Base-by-base conservation (phyloP, 2,888 invertebrate genomes). In the Catocala sponsa region DNA sequence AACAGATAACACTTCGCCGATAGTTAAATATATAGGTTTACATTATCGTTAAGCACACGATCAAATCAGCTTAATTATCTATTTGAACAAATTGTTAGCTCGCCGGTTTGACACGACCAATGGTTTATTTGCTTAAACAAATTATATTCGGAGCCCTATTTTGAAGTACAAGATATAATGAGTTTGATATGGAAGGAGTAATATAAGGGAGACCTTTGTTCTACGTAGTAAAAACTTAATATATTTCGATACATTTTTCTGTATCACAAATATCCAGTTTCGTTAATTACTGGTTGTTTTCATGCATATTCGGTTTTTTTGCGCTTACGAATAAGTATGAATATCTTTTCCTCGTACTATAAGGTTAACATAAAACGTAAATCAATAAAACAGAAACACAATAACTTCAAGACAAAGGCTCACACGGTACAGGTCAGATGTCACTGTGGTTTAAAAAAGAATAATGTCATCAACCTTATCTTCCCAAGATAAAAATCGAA, bases 401-500 rank as follows among this genome's bases (percentile, higher is more conserved):
- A 53, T 7, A 49, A 56, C 59, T 63, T 59, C 65, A 62, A 74
- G 70, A 64, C 71, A 72, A 73, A 65, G 70, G 41, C 49, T 72
- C 64, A 66, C 65, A 70, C 62, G 70, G 33, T 33, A 25, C 54
- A 63, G 64, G 68, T 70, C 68, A 70, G 66, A 78, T 72, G 86
- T 87, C 84, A 87, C 65, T 82, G 82, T 68, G 60, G 76, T 80
- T 79, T 79, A 72, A 70, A 78, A 82, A 86, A 85, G 86, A 81
- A 84, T 83, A 81, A 85, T 83, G 82, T 83, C 80, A 78, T 83
- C 82, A 86, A 80, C 79, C 76, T 83, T 83, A 84, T 86, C 79
- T 79, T 38, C 55, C 48, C 57, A 47, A 80, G 91, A 91, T 91
- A 88, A 84, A 78, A 82, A 88, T 87, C 89, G 74, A 78, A 79